Base-by-base conservation (phyloP, 2,888 invertebrate genomes). In the Aspidapion aeneum region DNA sequence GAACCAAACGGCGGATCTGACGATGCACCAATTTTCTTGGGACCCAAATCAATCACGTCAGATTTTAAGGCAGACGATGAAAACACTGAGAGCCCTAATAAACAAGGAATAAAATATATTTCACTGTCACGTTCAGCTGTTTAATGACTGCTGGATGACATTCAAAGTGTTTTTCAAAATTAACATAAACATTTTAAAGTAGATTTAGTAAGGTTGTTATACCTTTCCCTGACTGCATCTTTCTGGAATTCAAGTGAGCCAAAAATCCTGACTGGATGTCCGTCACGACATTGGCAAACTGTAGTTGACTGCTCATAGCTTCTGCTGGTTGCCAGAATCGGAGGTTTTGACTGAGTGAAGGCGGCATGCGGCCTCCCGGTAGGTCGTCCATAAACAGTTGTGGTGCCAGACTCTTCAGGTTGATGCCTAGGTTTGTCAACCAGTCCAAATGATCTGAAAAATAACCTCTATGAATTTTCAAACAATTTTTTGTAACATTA, bases 1-100 rank as follows among this genome's bases (percentile, higher is more conserved):
- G 20, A 48, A 35, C 95, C 95, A 73, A 96, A 93, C 0, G 94
- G 93, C 48, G 94, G 93, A 75, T 94, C 93, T 0, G 92, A 89
- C n/a, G 91, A 90, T 0, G 90, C 90, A 2, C 93, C 93, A 63
- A 92, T 87, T 71, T 90, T 87, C 68, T 86, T 87, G 0, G 91
- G 91, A 1, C 87, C 85, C 57, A 91, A 82, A 76, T 90, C 87
- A 77, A 90, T 88, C 0, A 90, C 89, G 73, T 92, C 90, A 20
- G 88, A 88, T 76, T 91, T 93, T 5, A 93, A 80, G 0, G 90
- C 91, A 0, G 93, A 93, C 76, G 90, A 86, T 0, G 91, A 90
- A 0, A 92, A 91, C 16, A 92, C 89, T 0, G 90, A 90, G 0
- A 92, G 80, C 66, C 89, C 87, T 35, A 35, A 35, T 3, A 35